Base-by-base conservation (phyloP, 2,888 invertebrate genomes). In the Helleia helle region DNA sequence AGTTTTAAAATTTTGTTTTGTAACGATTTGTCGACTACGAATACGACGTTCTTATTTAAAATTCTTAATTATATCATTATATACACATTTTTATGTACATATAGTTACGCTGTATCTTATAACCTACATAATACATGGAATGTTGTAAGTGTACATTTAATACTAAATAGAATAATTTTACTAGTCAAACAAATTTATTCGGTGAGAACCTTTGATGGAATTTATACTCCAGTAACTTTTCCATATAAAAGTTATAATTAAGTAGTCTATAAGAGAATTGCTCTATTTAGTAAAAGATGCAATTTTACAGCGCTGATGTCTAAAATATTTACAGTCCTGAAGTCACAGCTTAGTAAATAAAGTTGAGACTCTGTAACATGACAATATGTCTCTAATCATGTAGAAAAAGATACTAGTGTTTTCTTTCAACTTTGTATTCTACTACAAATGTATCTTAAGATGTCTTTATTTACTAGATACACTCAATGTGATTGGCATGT, bases 11-110 rank as follows among this genome's bases (percentile, higher is more conserved):
- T 29, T 30, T 42, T 29, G 38, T 44, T 40, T 36, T 36, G 17
- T 38, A 41, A 41, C 41, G 22, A 38, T 39, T 38, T 43, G 44
- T 48, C 43, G 46, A 45, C 45, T 46, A 48, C 38, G 46, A 46
- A 43, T 44, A 45, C 45, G 45, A 45, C 38, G 43, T 43, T 28
- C 44, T 43, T 50, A 43, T 38, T 44, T 40, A 45, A 38, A 34
- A 9, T 36, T 38, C 43, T 44, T 40, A 44, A 29, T 49, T 55
- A 54, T 58, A 67, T 58, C 71, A 49, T 59, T 79, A 72, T 81
- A 77, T 79, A 76, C 69, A 80, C 54, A 72, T 65, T 66, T 65
- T 71, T 83, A 76, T 83, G 76, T 80, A 83, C 65, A 67, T 62
- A 56, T 63, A 70, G 70, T 70, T 69, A 68, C 65, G 61, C 62